Percentiles rank a stretch among this genome's conserved stretches.
Conservation (phyloP, 1,140 invertebrate species). For the Formica selysi region DNA sequence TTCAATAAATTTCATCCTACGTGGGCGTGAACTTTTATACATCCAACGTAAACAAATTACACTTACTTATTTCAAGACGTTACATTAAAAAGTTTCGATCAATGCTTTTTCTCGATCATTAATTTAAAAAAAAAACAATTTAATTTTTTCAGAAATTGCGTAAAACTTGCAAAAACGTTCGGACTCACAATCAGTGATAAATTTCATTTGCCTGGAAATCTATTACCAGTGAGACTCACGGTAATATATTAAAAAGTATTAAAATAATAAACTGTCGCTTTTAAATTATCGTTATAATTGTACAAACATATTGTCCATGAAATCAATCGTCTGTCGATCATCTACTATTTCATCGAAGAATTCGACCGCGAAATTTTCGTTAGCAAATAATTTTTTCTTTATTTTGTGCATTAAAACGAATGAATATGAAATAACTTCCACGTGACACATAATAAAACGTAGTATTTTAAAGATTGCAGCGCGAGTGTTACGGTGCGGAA, state of each 20-base stretch:
- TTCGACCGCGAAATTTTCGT: neutral
- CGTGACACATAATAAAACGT: neutral
- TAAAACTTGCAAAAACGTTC: neutral
- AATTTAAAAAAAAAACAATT: neutral
- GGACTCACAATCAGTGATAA: neutral
- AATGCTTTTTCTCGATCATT: neutral
- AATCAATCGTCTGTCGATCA: neutral
- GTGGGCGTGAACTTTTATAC: neutral
- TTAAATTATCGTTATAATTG: neutral
- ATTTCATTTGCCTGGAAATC: neutral
- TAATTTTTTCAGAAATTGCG: neutral
- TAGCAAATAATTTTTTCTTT: neutral
- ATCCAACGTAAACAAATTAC: conserved; percentile 5
- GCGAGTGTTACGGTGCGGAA: conserved; percentile 24
- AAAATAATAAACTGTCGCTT: neutral
- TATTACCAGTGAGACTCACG: neutral
- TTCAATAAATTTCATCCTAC: neutral
- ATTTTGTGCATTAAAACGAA: neutral
- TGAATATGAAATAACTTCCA: neutral
- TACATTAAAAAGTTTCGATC: neutral
- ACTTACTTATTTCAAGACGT: neutral
- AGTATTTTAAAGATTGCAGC: conserved; percentile 20
- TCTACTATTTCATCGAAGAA: neutral
- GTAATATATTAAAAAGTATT: neutral
- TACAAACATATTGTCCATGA: neutral